Evolutionary conservation across 2,888 invertebrate genomes (phyloP), one percentile per base, ranked within the genome.

Genomic region (Mesodorylaimus sp.): DNA sequence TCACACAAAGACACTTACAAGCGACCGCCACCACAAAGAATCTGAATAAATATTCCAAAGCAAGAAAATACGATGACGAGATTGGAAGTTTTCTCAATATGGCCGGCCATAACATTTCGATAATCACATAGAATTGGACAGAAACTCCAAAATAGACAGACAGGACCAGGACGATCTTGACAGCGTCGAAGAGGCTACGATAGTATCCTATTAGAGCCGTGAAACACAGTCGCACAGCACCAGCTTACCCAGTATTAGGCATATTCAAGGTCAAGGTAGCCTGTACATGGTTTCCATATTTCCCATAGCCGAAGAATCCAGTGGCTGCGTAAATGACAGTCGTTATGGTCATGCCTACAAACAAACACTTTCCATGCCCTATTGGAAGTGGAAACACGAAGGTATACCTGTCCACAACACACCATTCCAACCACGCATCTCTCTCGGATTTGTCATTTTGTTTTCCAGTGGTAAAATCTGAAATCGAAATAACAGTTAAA

Each of bases 41-140:
- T 52, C 84, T 72, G 1, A 81, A 75, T 21, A 72, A 68, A 47
- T 76, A 76, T 63, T 83, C 81, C 2, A 78, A 75, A 42, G 21
- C 24, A 45, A 2, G 56, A 46, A 13, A 52, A 38, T 26, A 57
- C 52, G 24, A 53, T n/a, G n/a, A n/a, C n/a, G n/a, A n/a, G n/a
- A n/a, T n/a, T n/a, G n/a, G n/a, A n/a, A n/a, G n/a, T 54, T 29
- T 55, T 47, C 38, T 59, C 53, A 2, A 19, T 7, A 87, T 70
- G 52, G 72, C 73, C 0, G 87, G 85, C 77, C 83, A 85, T 23
- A 87, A 76, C 49, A 88, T 83, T 59, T 78, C 80, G 70, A 86
- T 78, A 1, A 89, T 85, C 23, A 91, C 89, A 68, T 89, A 91
- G 65, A 89, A 83, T 69, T 89, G 88, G 3, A 91, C 75, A 10